These are phyloP conservation scores for Sminthopsis crassicaudata DNA, from an alignment of 2,113 vertebrate genomes.

Conservation along the genomic window DNA sequence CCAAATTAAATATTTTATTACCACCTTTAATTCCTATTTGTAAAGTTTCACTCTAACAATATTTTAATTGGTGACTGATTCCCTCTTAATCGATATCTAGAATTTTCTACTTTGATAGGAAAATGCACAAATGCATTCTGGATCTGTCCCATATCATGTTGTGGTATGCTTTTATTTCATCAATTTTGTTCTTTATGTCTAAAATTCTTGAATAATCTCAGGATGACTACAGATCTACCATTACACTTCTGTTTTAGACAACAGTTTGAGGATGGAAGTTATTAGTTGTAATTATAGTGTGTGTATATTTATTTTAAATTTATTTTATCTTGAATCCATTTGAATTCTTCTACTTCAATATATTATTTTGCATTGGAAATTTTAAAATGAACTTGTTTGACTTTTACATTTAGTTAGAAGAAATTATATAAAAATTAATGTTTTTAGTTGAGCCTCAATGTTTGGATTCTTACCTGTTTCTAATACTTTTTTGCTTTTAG, in stretches of 20 bases:
- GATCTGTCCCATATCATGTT: background rate
- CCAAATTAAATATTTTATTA: background rate
- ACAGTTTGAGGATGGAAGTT: background rate
- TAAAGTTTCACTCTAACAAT: conserved; percentile 2
- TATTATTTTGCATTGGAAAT: background rate
- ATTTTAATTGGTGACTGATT: background rate
- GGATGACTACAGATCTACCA: background rate
- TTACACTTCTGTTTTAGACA: background rate
- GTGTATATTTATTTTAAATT: background rate
- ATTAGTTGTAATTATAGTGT: background rate
- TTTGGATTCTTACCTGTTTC: background rate
- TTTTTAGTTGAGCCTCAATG: background rate
- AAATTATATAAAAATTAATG: background rate
- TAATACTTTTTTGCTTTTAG: background rate
- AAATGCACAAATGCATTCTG: background rate
- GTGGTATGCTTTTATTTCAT: background rate
- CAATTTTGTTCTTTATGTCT: background rate
- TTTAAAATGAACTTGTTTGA: background rate
- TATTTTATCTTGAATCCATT: background rate
- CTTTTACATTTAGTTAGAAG: background rate
- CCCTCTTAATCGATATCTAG: background rate
- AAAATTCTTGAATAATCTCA: background rate
- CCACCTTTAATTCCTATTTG: background rate
- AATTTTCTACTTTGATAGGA: background rate
- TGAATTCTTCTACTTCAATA: background rate